These are phyloP conservation scores for Lynx canadensis DNA, from an alignment of 2,113 vertebrate species.

Conservation along the genomic window DNA sequence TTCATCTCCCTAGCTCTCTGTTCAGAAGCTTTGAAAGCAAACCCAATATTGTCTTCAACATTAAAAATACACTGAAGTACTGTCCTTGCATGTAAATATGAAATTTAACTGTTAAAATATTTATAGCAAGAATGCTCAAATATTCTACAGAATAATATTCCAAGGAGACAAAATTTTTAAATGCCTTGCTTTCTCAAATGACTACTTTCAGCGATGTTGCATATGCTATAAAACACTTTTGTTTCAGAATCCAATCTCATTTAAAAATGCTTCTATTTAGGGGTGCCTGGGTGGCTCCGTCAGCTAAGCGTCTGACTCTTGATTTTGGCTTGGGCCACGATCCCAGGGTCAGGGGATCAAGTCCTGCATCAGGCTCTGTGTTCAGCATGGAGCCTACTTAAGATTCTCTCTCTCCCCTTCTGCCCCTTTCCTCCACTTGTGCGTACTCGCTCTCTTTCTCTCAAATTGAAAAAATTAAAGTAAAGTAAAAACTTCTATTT, in stretches of 20 bases:
- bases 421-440: no score
- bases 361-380: no score
- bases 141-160: constrained; percentile 25
- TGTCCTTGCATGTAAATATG: background rate
- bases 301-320: no score
- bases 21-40: constrained; percentile 15
- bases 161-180: constrained; percentile 16
- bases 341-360: no score
- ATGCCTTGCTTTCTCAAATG: background rate
- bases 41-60: background rate
- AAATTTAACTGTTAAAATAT: background rate
- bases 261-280: constrained; percentile 37
- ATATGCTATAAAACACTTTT: constrained; percentile 9
- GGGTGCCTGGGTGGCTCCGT: no score
- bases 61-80: constrained; percentile 22
- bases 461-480: no score
- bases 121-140: background rate
- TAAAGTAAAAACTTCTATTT: background rate
- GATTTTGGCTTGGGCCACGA: no score
- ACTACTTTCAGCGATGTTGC: background rate
- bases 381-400: no score
- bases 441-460: no score
- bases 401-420: no score
- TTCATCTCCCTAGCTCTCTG: background rate
- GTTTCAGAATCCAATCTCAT: constrained; percentile 38